Conservation (phyloP, 1,140 invertebrate species). For the Euborellia annulipes region DNA sequence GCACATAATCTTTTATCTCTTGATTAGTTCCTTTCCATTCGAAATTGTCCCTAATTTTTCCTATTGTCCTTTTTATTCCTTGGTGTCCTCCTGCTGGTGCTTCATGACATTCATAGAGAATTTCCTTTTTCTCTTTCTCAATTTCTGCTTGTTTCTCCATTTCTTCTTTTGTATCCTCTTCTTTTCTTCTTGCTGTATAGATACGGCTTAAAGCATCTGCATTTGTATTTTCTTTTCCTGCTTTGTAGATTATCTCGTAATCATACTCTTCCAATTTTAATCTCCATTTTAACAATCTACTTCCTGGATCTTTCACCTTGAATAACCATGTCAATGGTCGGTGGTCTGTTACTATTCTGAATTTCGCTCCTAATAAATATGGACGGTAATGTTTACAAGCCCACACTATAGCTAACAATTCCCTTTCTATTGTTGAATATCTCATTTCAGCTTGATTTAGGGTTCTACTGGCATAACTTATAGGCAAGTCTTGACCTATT, state of each 20-base stretch:
- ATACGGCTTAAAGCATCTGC: constrained; percentile 13
- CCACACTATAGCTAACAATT: constrained; percentile 26
- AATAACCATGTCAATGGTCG: constrained; percentile 22
- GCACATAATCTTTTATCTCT: no score
- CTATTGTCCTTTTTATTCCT: no score
- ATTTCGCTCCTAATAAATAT: constrained; percentile 26
- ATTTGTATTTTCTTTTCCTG: background rate
- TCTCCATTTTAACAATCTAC: constrained; percentile 22
- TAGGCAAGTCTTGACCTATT: constrained; percentile 18
- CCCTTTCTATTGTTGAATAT: constrained; percentile 22
- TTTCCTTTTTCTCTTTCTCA: no score
- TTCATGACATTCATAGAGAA: no score
- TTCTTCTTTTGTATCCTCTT: background rate
- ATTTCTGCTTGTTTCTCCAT: no score
- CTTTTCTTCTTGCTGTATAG: background rate
- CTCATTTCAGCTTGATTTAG: constrained; percentile 14
- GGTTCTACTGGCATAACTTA: constrained; percentile 18
- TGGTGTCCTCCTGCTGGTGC: no score
- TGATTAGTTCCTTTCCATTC: no score
- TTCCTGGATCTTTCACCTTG: constrained; percentile 19
- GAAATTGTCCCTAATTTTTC: no score
- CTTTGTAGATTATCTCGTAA: background rate
- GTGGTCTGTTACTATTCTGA: constrained; percentile 27
- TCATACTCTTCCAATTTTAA: constrained; percentile 4
- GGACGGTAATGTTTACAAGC: constrained; percentile 28